These are phyloP conservation scores for Cydia fagiglandana DNA, from an alignment of 1,140 invertebrate species.

Conservation along the genomic window DNA sequence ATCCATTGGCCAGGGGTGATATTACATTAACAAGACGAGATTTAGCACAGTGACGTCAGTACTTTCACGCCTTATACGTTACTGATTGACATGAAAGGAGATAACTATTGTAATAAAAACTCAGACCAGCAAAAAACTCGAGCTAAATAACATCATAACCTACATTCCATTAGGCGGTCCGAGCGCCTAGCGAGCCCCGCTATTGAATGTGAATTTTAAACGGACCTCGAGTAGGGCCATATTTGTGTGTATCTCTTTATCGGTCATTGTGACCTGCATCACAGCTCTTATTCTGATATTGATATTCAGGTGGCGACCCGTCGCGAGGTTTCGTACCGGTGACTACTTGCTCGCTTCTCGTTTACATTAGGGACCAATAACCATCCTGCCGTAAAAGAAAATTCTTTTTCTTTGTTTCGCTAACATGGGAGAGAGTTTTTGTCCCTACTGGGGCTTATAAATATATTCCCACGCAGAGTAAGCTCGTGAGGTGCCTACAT, in stretches of 20 bases:
- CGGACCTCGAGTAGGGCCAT: constrained; percentile 64
- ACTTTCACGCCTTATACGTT: constrained; percentile 75
- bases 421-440: constrained; percentile 20
- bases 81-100: constrained; percentile 72
- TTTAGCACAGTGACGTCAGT: constrained; percentile 70
- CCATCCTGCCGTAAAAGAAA: constrained; percentile 42
- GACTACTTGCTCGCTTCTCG: constrained; percentile 49
- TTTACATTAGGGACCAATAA: constrained; percentile 59
- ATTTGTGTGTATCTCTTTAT: constrained; percentile 73
- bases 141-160: constrained; percentile 77
- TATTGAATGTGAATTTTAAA: constrained; percentile 74
- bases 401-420: constrained; percentile 42
- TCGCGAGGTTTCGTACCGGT: constrained; percentile 59
- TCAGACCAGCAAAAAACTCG: constrained; percentile 67
- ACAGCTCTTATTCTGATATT: constrained; percentile 70
- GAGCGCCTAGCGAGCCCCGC: constrained; percentile 49
- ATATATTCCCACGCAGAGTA: constrained; percentile 18
- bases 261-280: constrained; percentile 69
- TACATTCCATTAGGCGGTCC: constrained; percentile 69
- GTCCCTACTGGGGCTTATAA: constrained; percentile 8
- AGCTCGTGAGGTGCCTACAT: neutral
- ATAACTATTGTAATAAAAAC: constrained; percentile 76
- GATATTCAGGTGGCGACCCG: constrained; percentile 69
- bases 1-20: constrained; percentile 48
- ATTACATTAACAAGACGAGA: constrained; percentile 56